Base-by-base conservation (phyloP, 2,113 vertebrate species). In the Erpornis zantholeuca region DNA sequence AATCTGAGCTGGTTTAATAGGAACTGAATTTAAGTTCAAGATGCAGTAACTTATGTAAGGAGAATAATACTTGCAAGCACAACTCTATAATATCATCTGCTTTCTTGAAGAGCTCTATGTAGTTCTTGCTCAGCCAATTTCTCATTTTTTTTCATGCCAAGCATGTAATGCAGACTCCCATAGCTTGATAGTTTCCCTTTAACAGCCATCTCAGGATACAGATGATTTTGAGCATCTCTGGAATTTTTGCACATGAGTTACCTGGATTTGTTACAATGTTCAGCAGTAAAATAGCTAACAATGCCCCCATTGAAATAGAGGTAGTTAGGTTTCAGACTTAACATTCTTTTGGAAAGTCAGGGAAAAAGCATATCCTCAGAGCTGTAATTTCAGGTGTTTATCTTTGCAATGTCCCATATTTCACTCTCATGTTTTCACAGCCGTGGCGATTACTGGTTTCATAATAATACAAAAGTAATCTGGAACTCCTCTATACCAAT, bases 311-410 rank as follows among this genome's bases (percentile, higher is more conserved):
- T 90, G 88, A 93, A 92, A 95, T 84, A 56, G 36, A 60, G 36
- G 80, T 53, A 90, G 71, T 86, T 90, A 76, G 31, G 44, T 78
- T 93, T 93, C 85, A 92, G 64, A 52, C 38, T 86, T 78, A 73
- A 66, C 33, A 49, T 91, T 77, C 36, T 86, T 73, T 64, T 56
- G 44, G 44, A 86, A 94, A 92, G 36, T 44, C 49, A 81, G 75
- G 79, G 52, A 83, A 94, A 96, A 70, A 6, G n/a, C 53, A 33
- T 83, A 81, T 82, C 44, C 82, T 70, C 71, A 75, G 82, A 91
- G 71, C 70, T 86, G 60, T 66, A 92, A 92, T 94, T 96, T 89
- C 79, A 92, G 85, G 92, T 95, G 88, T 95, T 93, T 93, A 81
- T 93, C 85, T 96, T 86, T 90, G 79, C 42, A 73, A 36, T 59